These are phyloP conservation scores for Catocala nupta DNA, from an alignment of 2,888 invertebrate species.

Conservation along the genomic window DNA sequence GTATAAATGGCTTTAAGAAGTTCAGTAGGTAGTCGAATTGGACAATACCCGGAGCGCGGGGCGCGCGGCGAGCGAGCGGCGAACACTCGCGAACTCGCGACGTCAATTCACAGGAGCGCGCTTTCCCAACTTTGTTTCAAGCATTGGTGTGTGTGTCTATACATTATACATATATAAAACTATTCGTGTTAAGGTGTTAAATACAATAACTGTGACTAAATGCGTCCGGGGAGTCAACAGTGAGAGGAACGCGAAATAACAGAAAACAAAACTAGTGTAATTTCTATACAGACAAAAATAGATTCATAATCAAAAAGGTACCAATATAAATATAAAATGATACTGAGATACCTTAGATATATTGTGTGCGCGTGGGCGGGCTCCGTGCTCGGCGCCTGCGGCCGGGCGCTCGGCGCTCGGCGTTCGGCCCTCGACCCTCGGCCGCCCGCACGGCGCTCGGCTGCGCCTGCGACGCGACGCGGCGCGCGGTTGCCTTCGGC, in stretches of 20 bases:
- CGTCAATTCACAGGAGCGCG: constrained; percentile 82
- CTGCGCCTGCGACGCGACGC: constrained; percentile 37
- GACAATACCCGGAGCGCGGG: constrained; percentile 41
- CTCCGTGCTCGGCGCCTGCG: constrained; percentile 28
- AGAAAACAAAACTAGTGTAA: constrained; percentile 85
- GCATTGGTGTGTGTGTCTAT: constrained; percentile 73
- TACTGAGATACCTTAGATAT: constrained; percentile 77
- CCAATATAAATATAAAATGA: constrained; percentile 88
- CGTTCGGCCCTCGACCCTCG: background rate
- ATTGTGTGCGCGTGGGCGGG: constrained; percentile 74
- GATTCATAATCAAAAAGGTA: constrained; percentile 91
- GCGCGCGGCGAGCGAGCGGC: constrained; percentile 58
- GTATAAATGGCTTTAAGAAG: constrained; percentile 32
- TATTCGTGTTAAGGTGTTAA: constrained; percentile 83
- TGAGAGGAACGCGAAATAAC: constrained; percentile 69
- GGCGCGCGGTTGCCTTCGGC: constrained; percentile 42
- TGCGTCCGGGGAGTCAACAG: constrained; percentile 81
- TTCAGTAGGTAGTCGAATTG: constrained; percentile 44
- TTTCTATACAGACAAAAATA: constrained; percentile 87
- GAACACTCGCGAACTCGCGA: constrained; percentile 67
- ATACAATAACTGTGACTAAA: constrained; percentile 76
- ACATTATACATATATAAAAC: constrained; percentile 73
- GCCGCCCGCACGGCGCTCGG: constrained; percentile 1
- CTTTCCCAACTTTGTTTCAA: constrained; percentile 75
- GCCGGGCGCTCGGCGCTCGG: background rate